Evolutionary conservation across 2,113 vertebrate species (phyloP), one percentile per base, ranked within the genome.

Genomic region (Hemiscyllium ocellatum): DNA sequence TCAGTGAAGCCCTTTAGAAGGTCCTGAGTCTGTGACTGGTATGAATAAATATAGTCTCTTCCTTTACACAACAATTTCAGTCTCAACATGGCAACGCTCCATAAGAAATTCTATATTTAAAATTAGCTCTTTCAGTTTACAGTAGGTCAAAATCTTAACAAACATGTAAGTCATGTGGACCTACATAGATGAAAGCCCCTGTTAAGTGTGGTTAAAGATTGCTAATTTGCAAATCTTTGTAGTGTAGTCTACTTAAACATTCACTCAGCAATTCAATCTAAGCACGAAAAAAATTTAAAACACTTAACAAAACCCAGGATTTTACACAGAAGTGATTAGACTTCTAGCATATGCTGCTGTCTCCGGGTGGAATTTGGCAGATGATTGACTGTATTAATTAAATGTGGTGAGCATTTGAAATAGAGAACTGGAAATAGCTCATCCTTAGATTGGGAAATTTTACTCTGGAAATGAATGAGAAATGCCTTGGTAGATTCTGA

Each of bases 291-390:
- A 50, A 15, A 29, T 94, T 94, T 61, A 95, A 72, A 70, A 50
- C 94, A 52, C 94, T 76, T 95, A 95, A 95, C 69, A 95, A 95
- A 95, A 95, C 69, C 94, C 37, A 76, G 69, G 26, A 95, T 72
- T 52, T 95, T 72, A 72, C 94, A 95, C 94, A 95, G 94, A 95
- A 76, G 47, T 95, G 68, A 95, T 95, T 95, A 95, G 94, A 76
- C 69, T 95, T 72, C 69, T 42, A 95, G 47, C 47, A 70, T 72
- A 95, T 50, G 26, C 68, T 95, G 94, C 94, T 50, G 94, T 95
- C 94, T 72, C 94, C 42, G 68, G 69, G 47, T 76, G 68, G 69
- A 95, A 95, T 33, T 72, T 95, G 69, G 52, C 94, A 72, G 68
- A 29, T 47, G 20, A 95, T 95, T 72, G 69, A 70, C 94, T 95